phyloP scores from a whole-genome alignment of 2,113 vertebrate genomes.

The Rhinopomastus cyanomelas region DNA sequence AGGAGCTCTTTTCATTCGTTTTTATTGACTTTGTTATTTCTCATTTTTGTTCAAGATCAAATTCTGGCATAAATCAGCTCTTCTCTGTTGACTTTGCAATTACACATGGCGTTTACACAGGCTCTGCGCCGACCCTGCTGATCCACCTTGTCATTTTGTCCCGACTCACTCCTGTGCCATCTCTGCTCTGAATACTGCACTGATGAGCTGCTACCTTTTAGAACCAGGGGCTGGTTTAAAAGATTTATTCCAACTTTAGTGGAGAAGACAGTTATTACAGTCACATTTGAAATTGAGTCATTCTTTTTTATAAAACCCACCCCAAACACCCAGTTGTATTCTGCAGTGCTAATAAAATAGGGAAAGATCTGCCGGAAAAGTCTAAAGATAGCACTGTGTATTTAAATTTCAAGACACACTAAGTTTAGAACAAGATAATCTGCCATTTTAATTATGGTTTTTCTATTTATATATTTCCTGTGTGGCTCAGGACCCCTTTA shows the following conservation, averaged over 20 bases:
- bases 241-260: not conserved
- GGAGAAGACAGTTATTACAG: not conserved
- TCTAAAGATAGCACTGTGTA: constrained; percentile 30
- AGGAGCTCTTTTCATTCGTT: not conserved
- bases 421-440: constrained; percentile 54
- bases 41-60: constrained; percentile 3
- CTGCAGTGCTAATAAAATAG: not conserved
- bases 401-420: constrained; percentile 50
- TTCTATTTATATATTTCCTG: constrained; percentile 59
- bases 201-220: not conserved
- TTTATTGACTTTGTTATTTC: not conserved
- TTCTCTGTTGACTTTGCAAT: constrained; percentile 22
- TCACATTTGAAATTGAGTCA: not conserved
- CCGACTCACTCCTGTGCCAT: not conserved
- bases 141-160: not conserved
- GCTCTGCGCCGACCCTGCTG: not conserved
- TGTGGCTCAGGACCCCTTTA: constrained; percentile 46
- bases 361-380: constrained; percentile 5
- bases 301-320: not conserved
- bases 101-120: not conserved
- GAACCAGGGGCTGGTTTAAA: not conserved
- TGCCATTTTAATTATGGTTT: constrained; percentile 45
- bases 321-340: not conserved
- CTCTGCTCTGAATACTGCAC: not conserved
- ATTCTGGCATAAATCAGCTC: not conserved